Evolutionary conservation across 2,113 vertebrate species (phyloP).

Genomic region (Urocitellus parryii): DNA sequence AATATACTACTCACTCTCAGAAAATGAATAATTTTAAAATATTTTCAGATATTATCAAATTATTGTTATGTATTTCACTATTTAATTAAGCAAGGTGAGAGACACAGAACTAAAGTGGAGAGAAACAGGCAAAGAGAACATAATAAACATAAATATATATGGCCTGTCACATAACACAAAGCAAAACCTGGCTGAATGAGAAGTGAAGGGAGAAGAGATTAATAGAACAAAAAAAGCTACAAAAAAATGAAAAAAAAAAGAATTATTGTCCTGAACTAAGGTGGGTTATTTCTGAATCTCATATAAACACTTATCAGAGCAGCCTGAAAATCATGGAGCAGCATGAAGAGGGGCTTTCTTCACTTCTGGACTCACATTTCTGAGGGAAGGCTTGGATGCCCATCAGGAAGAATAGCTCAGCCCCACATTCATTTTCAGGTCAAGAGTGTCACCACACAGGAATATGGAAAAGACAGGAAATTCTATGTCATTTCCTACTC

Average conservation of each 20-base stretch:
- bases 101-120: not conserved
- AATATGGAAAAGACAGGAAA: not conserved
- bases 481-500: not conserved
- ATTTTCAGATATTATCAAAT: not conserved
- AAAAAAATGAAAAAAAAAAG: not conserved
- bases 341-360: not conserved
- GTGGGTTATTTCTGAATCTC: not conserved
- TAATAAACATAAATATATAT: not conserved
- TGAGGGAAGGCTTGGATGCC: not conserved
- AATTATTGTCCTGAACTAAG: not conserved
- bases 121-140: not conserved
- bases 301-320: not conserved
- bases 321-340: not conserved
- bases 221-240: not conserved
- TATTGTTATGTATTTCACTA: not conserved
- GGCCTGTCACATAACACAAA: not conserved
- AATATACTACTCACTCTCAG: not conserved
- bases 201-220: not conserved
- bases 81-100: not conserved
- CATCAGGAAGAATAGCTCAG: not conserved
- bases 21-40: not conserved
- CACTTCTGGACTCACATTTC: not conserved
- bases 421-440: not conserved
- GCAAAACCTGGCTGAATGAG: not conserved
- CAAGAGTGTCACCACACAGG: not conserved